A percentile compares a stretch with the other conserved stretches of the same genome.
phyloP scores from a whole-genome alignment of 2,113 vertebrate species.

The Gasterosteus aculeatus region DNA sequence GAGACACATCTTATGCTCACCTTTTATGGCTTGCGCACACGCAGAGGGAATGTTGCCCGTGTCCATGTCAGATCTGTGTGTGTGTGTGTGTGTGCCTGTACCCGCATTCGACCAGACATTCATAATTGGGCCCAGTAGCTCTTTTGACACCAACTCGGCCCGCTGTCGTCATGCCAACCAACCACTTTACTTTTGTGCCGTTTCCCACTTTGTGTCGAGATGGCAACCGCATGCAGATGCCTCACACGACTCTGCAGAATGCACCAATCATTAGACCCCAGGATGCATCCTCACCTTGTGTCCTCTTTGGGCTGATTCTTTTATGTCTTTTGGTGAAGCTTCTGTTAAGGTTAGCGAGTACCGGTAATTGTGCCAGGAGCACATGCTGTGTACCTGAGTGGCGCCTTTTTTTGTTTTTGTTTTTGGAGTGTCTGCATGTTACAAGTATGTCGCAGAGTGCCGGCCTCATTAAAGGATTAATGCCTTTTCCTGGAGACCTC shows the following conservation, averaged over 20 bases:
- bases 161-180: constrained; percentile 72
- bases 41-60: constrained; percentile 27
- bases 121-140: constrained; percentile 70
- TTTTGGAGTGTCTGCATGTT: neutral
- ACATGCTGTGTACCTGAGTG: constrained; percentile 1
- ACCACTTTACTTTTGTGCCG: constrained; percentile 65
- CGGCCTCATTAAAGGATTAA: constrained; percentile 72
- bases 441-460: constrained; percentile 60
- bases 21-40: constrained; percentile 49
- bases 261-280: constrained; percentile 58
- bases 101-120: constrained; percentile 66
- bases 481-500: constrained; percentile 57
- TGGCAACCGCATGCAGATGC: constrained; percentile 64
- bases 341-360: constrained; percentile 14
- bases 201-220: constrained; percentile 66
- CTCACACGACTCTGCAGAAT: constrained; percentile 47
- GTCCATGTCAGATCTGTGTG: constrained; percentile 14
- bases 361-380: constrained; percentile 26
- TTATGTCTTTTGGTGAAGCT: constrained; percentile 32
- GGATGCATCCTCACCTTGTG: constrained; percentile 31
- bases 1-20: constrained; percentile 48
- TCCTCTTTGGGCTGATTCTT: constrained; percentile 1
- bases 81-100: constrained; percentile 32
- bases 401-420: neutral
- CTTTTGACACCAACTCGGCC: constrained; percentile 53